phyloP scores from a whole-genome alignment of 2,113 vertebrate genomes.

The Thomomys bottae region DNA sequence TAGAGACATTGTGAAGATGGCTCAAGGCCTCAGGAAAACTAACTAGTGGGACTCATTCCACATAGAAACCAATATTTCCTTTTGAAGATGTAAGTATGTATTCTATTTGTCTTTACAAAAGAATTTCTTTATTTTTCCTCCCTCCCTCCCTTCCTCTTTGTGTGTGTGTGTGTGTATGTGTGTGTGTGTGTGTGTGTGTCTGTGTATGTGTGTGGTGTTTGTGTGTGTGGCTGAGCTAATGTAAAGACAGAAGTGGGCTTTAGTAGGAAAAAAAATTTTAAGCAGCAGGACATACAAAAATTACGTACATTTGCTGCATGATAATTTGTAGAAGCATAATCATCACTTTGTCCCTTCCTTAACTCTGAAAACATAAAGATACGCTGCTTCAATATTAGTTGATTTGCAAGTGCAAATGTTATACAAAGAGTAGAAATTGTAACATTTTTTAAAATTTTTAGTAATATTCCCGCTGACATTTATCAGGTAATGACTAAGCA shows the following conservation, averaged over 20 bases:
- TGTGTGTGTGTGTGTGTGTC: not conserved
- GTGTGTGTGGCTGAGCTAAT: not conserved
- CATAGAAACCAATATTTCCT: not conserved
- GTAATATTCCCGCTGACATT: not conserved
- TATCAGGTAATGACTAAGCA: not conserved
- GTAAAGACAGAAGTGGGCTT: not conserved
- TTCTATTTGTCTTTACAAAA: not conserved
- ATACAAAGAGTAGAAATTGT: not conserved
- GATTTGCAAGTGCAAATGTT: not conserved
- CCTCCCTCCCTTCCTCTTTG: no score
- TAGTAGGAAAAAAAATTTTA: conserved; percentile 39
- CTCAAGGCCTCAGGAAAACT: not conserved
- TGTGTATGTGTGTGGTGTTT: not conserved
- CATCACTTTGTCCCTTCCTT: not conserved
- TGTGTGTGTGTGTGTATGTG: not conserved
- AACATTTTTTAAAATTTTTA: not conserved
- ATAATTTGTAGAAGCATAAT: not conserved
- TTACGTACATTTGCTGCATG: not conserved
- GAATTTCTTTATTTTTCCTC: no score
- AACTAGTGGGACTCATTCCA: not conserved
- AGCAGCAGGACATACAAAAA: not conserved
- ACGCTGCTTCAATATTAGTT: not conserved
- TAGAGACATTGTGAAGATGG: not conserved
- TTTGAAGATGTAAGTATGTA: not conserved
- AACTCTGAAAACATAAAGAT: not conserved